These are phyloP conservation scores for Corbicula japonica DNA, from an alignment of 2,888 invertebrate genomes.

Conservation along the genomic window DNA sequence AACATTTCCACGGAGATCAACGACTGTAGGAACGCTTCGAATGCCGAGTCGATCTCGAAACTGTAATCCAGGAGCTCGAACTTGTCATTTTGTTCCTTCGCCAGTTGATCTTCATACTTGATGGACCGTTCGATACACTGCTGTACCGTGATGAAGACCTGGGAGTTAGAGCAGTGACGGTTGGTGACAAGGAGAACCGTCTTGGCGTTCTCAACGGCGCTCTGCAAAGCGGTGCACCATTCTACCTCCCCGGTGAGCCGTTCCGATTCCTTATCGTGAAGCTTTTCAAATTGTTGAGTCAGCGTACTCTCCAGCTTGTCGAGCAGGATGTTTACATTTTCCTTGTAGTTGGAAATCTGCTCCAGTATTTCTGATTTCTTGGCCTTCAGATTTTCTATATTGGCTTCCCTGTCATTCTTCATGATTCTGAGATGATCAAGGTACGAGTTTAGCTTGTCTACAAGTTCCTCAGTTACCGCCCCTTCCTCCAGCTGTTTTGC, in stretches of 20 bases:
- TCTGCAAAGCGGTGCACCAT: conserved; percentile 55
- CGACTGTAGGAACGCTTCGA: conserved; percentile 65
- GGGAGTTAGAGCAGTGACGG: conserved; percentile 65
- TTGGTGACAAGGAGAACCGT: conserved; percentile 61
- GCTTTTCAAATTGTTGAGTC: conserved; percentile 44
- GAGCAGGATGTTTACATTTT: conserved; percentile 58
- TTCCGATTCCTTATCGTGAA: conserved; percentile 48
- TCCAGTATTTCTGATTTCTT: conserved; percentile 62
- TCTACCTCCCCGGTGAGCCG: conserved; percentile 53
- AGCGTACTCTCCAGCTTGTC: conserved; percentile 58
- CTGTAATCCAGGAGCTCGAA: conserved; percentile 65
- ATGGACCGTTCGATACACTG: conserved; percentile 63
- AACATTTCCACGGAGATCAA: conserved; percentile 58
- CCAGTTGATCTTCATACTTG: conserved; percentile 59
- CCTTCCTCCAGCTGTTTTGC: conserved; percentile 66
- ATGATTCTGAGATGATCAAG: conserved; percentile 59
- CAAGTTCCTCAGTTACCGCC: conserved; percentile 62
- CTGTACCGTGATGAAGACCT: conserved; percentile 66
- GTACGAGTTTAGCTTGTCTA: conserved; percentile 64
- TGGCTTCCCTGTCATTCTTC: conserved; percentile 53
- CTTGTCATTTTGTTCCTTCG: conserved; percentile 55
- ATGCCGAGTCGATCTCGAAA: conserved; percentile 63
- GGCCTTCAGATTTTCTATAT: conserved; percentile 43
- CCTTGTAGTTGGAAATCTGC: conserved; percentile 62
- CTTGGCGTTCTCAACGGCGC: conserved; percentile 63